A percentile compares a stretch with the other conserved stretches of the same genome.
phyloP scores from a whole-genome alignment of 2,888 invertebrate genomes.

The Andrena flavipes region DNA sequence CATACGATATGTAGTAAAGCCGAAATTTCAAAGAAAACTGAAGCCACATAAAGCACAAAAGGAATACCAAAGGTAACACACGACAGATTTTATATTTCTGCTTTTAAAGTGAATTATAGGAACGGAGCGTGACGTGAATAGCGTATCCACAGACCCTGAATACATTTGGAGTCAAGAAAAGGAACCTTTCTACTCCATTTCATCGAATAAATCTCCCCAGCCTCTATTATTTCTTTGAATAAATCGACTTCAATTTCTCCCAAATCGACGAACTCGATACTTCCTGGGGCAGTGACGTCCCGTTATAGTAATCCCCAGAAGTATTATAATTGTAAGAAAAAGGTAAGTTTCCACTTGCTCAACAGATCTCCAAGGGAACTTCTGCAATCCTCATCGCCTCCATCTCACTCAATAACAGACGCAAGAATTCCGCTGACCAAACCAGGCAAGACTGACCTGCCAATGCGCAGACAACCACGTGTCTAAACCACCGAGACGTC shows the following conservation, averaged over 20 bases:
- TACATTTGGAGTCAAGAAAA: conserved; percentile 40
- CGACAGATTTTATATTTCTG: conserved; percentile 27
- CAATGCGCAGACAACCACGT: background rate
- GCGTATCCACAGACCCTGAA: conserved; percentile 32
- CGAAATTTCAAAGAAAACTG: background rate
- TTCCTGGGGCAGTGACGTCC: background rate
- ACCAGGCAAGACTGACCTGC: no score
- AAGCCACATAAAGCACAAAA: background rate
- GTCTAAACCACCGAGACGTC: background rate
- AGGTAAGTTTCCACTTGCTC: background rate
- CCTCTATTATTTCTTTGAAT: conserved; percentile 23
- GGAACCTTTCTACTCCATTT: conserved; percentile 40
- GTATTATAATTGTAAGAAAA: background rate
- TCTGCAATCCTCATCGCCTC: background rate
- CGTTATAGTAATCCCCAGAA: conserved; percentile 5
- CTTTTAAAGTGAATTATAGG: conserved; percentile 33
- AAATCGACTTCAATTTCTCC: conserved; percentile 31
- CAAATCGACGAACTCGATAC: background rate
- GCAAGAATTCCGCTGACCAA: no score
- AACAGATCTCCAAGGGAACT: background rate
- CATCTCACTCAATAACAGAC: background rate
- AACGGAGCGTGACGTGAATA: conserved; percentile 32
- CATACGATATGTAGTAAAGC: background rate
- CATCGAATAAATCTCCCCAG: conserved; percentile 41
- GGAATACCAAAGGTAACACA: conserved; percentile 1